Evolutionary conservation across 2,113 vertebrate genomes (phyloP).

Genomic region (Accipiter cooperii): DNA sequence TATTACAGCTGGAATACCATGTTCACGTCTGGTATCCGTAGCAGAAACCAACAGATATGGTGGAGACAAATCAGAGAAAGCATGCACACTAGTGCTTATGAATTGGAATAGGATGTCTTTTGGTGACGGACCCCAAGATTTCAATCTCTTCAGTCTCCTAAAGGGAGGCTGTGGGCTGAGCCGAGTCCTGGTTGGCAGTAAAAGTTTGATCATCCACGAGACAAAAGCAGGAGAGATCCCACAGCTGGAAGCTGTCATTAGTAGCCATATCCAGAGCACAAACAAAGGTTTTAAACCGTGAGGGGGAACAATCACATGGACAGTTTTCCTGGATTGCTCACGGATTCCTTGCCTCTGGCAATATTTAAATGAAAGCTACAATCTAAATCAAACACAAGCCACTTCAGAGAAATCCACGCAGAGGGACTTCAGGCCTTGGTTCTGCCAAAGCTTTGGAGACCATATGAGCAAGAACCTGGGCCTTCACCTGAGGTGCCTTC

Average conservation of each 20-base stretch:
- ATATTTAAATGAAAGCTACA: background rate
- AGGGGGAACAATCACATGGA: background rate
- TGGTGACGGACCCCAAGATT: background rate
- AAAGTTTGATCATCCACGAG: background rate
- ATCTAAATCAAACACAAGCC: background rate
- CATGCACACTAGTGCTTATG: background rate
- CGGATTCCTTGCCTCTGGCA: background rate
- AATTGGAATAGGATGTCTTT: background rate
- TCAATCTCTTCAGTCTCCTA: background rate
- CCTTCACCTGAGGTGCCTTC: background rate
- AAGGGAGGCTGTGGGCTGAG: background rate
- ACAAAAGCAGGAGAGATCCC: background rate
- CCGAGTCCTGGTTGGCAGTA: background rate
- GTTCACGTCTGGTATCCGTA: background rate
- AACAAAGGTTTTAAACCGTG: background rate
- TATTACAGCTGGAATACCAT: background rate
- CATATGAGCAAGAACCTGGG: background rate
- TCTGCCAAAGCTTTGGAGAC: background rate
- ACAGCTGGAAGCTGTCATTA: background rate
- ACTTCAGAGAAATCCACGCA: background rate
- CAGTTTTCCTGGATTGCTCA: background rate
- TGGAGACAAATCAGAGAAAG: background rate
- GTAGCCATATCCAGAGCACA: background rate
- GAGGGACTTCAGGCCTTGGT: background rate
- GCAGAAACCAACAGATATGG: background rate